Evolutionary conservation across 53 echinoderm and acorn worm genomes (phyloP).

Genomic region (Antedon mediterranea): DNA sequence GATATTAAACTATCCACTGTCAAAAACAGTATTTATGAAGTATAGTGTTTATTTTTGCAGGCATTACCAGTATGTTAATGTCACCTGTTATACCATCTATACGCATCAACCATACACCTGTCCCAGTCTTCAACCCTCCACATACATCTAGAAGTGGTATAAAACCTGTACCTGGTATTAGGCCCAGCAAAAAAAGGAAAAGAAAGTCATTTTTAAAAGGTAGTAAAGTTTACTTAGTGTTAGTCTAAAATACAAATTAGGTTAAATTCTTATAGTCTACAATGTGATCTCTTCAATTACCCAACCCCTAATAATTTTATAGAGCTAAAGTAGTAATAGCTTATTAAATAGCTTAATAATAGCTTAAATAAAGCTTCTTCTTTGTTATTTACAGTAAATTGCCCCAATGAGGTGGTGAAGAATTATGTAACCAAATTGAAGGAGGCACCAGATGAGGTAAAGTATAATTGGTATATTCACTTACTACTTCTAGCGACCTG

Average conservation of each 20-base stretch:
- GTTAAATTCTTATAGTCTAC: too few species aligned
- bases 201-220: conserved; percentile 49
- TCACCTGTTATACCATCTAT: conserved; percentile 78
- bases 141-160: conserved; percentile 48
- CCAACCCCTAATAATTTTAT: too few species aligned
- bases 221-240: too few species aligned
- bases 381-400: conserved; percentile 28
- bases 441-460: conserved; percentile 66
- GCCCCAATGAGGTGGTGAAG: conserved; percentile 59
- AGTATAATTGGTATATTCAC: too few species aligned
- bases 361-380: not conserved
- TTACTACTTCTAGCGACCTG: too few species aligned
- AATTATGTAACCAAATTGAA: conserved; percentile 59
- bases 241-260: too few species aligned
- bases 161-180: conserved; percentile 67
- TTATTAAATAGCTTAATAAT: too few species aligned
- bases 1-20: too few species aligned
- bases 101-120: conserved; percentile 56
- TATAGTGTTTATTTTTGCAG: conserved; percentile 10
- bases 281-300: too few species aligned
- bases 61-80: conserved; percentile 96
- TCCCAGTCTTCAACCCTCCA: conserved; percentile 69
- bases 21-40: too few species aligned
- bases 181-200: conserved; percentile 63
- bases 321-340: too few species aligned